Evolutionary conservation across 1,140 invertebrate species (phyloP).

Genomic region (Drosophila rhopaloa): DNA sequence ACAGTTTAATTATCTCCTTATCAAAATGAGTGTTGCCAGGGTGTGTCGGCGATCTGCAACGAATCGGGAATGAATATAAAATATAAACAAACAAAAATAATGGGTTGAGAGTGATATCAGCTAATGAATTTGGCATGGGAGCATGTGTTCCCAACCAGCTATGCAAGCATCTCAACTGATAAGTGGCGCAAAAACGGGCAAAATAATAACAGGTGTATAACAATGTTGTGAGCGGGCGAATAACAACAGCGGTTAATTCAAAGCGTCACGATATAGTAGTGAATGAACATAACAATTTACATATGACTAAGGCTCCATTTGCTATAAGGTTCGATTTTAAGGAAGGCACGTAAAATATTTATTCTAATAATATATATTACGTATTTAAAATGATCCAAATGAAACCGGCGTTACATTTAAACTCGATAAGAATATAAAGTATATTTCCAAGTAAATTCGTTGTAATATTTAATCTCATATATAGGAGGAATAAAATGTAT

Average conservation of each 20-base stretch:
- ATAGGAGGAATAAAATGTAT: neutral
- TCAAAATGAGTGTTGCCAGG: slow-evolving; percentile 28
- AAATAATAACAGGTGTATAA: slow-evolving; percentile 44
- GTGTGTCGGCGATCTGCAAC: slow-evolving; percentile 46
- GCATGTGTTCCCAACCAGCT: slow-evolving; percentile 29
- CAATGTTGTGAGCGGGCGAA: slow-evolving; percentile 16
- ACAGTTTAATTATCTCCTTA: slow-evolving; percentile 73
- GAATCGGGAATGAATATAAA: slow-evolving; percentile 43
- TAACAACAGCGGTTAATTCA: slow-evolving; percentile 19
- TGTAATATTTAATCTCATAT: neutral
- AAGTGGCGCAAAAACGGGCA: slow-evolving; percentile 32
- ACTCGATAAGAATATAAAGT: neutral
- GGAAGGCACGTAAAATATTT: too few species aligned
- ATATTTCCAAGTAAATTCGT: neutral
- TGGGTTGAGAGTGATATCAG: neutral
- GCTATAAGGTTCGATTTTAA: too few species aligned
- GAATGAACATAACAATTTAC: too few species aligned
- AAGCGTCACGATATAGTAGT: slow-evolving; percentile 19
- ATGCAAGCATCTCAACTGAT: slow-evolving; percentile 29
- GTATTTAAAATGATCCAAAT: neutral
- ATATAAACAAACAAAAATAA: slow-evolving; percentile 17
- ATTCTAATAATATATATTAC: too few species aligned
- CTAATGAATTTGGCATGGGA: slow-evolving; percentile 28
- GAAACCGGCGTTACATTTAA: neutral
- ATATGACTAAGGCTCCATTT: too few species aligned